phyloP scores from a whole-genome alignment of 2,113 vertebrate species.

The Lonchura striata region DNA sequence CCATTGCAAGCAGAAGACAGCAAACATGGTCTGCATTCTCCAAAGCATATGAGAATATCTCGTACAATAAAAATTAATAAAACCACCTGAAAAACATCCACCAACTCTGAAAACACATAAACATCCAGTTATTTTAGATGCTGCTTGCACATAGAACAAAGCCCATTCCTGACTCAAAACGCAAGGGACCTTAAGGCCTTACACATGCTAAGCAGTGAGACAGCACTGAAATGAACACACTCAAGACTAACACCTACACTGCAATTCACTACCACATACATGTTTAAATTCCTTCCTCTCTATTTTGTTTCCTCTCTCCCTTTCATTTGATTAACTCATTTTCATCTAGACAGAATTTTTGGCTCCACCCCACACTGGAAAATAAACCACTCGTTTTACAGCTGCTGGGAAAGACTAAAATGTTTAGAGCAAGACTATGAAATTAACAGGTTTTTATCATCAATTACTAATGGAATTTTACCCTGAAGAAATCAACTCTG shows the following conservation, averaged over 20 bases:
- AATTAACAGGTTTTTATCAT: background rate
- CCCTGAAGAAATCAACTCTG: background rate
- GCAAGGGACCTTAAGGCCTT: background rate
- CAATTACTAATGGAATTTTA: background rate
- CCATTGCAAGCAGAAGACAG: background rate
- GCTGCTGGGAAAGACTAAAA: background rate
- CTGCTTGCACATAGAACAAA: background rate
- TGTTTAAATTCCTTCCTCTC: background rate
- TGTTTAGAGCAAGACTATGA: slow-evolving; percentile 19
- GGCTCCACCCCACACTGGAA: background rate
- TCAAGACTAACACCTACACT: background rate
- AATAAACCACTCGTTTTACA: background rate
- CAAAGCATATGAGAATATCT: background rate
- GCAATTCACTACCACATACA: background rate
- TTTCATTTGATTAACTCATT: background rate
- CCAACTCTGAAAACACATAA: background rate
- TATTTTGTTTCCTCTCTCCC: background rate
- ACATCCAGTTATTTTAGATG: background rate
- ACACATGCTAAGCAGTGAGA: background rate
- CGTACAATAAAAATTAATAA: background rate
- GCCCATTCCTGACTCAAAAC: background rate
- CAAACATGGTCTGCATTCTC: background rate
- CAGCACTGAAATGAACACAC: background rate
- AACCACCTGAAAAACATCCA: background rate
- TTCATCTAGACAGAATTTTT: background rate